Evolutionary conservation across 2,888 invertebrate genomes (phyloP).

Genomic region (Pyralis farinalis): DNA sequence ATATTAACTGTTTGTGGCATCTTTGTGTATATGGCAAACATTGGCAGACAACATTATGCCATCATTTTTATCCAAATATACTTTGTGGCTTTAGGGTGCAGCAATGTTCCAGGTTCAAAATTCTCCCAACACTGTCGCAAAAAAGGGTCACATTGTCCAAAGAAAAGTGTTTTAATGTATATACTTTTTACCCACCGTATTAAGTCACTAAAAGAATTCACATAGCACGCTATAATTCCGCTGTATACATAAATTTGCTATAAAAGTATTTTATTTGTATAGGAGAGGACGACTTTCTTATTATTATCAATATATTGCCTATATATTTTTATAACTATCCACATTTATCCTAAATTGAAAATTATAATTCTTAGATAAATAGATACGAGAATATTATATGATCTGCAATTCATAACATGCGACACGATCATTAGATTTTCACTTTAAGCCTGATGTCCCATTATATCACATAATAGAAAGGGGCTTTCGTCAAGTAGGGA

Average conservation of each 20-base stretch:
- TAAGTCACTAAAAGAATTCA: slow-evolving; percentile 13
- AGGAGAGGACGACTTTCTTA: slow-evolving; percentile 50
- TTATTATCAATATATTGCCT: slow-evolving; percentile 64
- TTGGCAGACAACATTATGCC: neutral
- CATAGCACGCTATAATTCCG: slow-evolving; percentile 8
- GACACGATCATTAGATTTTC: slow-evolving; percentile 52
- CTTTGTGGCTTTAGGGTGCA: neutral
- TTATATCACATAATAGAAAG: slow-evolving; percentile 39
- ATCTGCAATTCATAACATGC: slow-evolving; percentile 49
- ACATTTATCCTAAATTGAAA: slow-evolving; percentile 68
- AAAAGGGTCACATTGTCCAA: slow-evolving; percentile 2
- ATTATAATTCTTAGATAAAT: slow-evolving; percentile 52
- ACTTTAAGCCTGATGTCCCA: slow-evolving; percentile 39
- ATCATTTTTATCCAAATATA: too few relatives aligned
- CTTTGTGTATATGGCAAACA: slow-evolving; percentile 53
- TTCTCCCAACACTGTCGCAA: slow-evolving; percentile 13
- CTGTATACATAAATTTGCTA: slow-evolving; percentile 34
- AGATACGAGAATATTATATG: slow-evolving; percentile 29
- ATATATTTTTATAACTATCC: slow-evolving; percentile 68
- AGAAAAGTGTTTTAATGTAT: neutral
- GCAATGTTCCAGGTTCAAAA: neutral
- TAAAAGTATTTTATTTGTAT: slow-evolving; percentile 54
- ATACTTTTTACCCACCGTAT: slow-evolving; percentile 14
- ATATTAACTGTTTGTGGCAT: slow-evolving; percentile 60
- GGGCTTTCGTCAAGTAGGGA: slow-evolving; percentile 32